These are phyloP conservation scores for Catostomus latipinnis DNA, from an alignment of 2,797 vertebrate species.

Conservation along the genomic window DNA sequence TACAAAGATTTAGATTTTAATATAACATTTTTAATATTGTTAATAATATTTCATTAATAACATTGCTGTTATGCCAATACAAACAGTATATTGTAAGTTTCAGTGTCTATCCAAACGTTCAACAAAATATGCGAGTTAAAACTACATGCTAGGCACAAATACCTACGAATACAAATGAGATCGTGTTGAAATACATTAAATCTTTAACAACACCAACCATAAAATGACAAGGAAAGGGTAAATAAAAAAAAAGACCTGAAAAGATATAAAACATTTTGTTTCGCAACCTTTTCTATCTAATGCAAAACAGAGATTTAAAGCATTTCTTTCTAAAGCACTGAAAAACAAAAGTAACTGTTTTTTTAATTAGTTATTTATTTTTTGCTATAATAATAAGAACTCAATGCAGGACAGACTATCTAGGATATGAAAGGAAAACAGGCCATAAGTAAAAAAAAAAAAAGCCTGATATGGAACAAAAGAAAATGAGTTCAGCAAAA, in stretches of 20 bases:
- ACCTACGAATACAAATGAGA: too few relatives aligned
- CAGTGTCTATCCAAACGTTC: too few relatives aligned
- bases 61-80: too few relatives aligned
- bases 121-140: too few relatives aligned
- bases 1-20: too few relatives aligned
- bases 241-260: too few relatives aligned
- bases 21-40: too few relatives aligned
- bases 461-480: constrained; percentile 50
- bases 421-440: constrained; percentile 53
- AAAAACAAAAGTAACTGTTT: constrained; percentile 53
- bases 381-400: constrained; percentile 58
- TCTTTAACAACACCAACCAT: constrained; percentile 11
- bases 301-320: constrained; percentile 70
- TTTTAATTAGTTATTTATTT: constrained; percentile 38
- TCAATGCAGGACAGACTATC: constrained; percentile 47
- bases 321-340: constrained; percentile 69
- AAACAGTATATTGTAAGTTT: too few relatives aligned
- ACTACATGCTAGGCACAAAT: too few relatives aligned
- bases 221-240: background rate
- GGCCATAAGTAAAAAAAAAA: constrained; percentile 36
- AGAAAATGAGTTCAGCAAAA: constrained; percentile 58
- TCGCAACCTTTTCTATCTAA: constrained; percentile 4
- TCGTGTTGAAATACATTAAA: background rate
- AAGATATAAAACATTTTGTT: too few relatives aligned
- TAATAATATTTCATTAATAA: too few relatives aligned